Evolutionary conservation across 2,113 vertebrate species (phyloP).

Genomic region (Entosphenus tridentatus): DNA sequence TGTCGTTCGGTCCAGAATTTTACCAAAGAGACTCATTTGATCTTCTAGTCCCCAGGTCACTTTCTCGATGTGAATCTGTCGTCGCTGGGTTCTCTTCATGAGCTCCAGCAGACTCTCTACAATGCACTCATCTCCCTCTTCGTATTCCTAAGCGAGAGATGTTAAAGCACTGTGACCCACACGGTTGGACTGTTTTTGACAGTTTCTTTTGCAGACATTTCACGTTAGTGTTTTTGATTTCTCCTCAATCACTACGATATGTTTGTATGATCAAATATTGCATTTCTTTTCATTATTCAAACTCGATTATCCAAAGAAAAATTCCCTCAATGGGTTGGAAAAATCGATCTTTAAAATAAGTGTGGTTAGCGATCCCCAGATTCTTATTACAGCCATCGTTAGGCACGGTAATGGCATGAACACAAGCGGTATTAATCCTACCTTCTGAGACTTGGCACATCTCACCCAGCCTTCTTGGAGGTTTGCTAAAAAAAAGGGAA

Average conservation of each 20-base stretch:
- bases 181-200: too few relatives aligned
- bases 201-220: too few relatives aligned
- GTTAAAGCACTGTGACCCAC: too few relatives aligned
- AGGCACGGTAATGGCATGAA: background rate
- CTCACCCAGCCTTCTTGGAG: conserved; percentile 12
- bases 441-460: conserved; percentile 13
- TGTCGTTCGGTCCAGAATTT: conserved; percentile 9
- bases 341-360: background rate
- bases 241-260: background rate
- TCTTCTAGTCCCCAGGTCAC: conserved; percentile 17
- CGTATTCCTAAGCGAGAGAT: conserved; percentile 15
- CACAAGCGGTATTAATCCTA: conserved; percentile 10
- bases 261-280: background rate
- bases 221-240: background rate
- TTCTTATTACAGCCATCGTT: background rate
- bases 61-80: conserved; percentile 14
- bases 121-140: conserved; percentile 13
- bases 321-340: background rate
- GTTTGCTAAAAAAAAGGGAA: conserved; percentile 11
- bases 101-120: conserved; percentile 15
- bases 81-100: conserved; percentile 10
- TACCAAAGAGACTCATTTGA: conserved; percentile 13
- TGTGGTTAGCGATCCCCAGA: background rate
- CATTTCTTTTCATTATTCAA: background rate
- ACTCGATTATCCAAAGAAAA: background rate